A percentile compares a stretch with the other conserved stretches of the same genome.
Evolutionary conservation across 2,797 vertebrate genomes (phyloP).

Genomic region (Nannoperca australis): DNA sequence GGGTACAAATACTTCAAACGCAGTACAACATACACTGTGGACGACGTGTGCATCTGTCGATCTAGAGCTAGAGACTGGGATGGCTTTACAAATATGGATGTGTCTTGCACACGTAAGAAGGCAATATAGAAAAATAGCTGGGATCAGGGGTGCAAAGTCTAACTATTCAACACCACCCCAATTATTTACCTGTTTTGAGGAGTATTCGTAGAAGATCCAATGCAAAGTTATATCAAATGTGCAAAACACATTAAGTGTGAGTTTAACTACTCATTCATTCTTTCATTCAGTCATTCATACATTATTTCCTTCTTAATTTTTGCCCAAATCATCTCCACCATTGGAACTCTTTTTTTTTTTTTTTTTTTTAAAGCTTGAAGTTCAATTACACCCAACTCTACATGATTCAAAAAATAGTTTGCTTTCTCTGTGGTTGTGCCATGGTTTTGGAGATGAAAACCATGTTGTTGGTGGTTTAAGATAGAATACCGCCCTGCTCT

Average conservation of each 20-base stretch:
- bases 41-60: conserved; percentile 93
- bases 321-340: conserved; percentile 75
- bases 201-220: conserved; percentile 97
- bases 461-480: conserved; percentile 86
- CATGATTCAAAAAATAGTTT: conserved; percentile 96
- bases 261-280: conserved; percentile 84
- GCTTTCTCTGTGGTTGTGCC: conserved; percentile 93
- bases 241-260: conserved; percentile 99
- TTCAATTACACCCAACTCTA: conserved; percentile 98
- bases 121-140: conserved; percentile 99
- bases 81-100: conserved; percentile 98
- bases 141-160: conserved; percentile 90
- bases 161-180: conserved; percentile 89
- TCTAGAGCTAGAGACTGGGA: conserved; percentile 95
- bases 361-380: conserved; percentile 95
- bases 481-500: conserved; percentile 63
- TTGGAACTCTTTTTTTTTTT: conserved; percentile 67
- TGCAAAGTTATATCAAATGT: conserved; percentile 99
- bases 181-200: conserved; percentile 96
- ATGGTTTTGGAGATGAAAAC: conserved; percentile 94
- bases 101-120: conserved; percentile 99
- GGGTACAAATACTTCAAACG: conserved; percentile 93
- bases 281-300: conserved; percentile 81
- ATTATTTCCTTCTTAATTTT: conserved; percentile 75
- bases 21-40: conserved; percentile 90